A percentile compares a stretch with the other conserved stretches of the same genome.
Evolutionary conservation across 2,797 vertebrate species (phyloP).

Genomic region (Furcifer pardalis): DNA sequence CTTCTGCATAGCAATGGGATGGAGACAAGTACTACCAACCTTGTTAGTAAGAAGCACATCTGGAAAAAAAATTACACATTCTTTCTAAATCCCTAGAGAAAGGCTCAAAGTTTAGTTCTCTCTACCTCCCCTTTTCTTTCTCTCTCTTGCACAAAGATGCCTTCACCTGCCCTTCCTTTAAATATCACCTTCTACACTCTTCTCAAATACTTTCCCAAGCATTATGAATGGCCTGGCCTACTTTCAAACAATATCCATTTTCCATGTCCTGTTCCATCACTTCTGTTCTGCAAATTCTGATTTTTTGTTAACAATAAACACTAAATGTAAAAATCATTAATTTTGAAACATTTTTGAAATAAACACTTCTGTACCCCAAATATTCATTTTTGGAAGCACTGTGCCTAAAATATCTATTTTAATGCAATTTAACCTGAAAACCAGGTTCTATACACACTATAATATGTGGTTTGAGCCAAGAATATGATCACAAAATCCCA

Average conservation of each 20-base stretch:
- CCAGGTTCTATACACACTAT: neutral
- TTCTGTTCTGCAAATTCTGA: neutral
- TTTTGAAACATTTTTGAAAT: neutral
- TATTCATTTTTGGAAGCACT: neutral
- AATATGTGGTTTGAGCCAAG: neutral
- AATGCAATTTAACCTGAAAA: neutral
- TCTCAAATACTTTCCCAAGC: neutral
- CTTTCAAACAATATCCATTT: neutral
- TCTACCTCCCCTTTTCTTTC: too few relatives aligned
- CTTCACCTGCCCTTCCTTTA: neutral
- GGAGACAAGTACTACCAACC: neutral
- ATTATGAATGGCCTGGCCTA: neutral
- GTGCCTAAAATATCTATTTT: neutral
- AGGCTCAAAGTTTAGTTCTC: neutral
- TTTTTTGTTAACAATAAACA: neutral
- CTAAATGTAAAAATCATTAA: neutral
- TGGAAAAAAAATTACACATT: neutral
- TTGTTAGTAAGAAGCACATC: neutral
- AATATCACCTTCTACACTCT: neutral
- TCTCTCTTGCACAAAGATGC: neutral
- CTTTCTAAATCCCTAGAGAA: neutral
- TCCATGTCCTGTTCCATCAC: too few relatives aligned
- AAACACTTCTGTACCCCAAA: neutral
- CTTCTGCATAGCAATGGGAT: too few relatives aligned
- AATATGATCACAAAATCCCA: neutral